Evolutionary conservation across 2,797 vertebrate species (phyloP).

Genomic region (Melanotaenia pygmaea): DNA sequence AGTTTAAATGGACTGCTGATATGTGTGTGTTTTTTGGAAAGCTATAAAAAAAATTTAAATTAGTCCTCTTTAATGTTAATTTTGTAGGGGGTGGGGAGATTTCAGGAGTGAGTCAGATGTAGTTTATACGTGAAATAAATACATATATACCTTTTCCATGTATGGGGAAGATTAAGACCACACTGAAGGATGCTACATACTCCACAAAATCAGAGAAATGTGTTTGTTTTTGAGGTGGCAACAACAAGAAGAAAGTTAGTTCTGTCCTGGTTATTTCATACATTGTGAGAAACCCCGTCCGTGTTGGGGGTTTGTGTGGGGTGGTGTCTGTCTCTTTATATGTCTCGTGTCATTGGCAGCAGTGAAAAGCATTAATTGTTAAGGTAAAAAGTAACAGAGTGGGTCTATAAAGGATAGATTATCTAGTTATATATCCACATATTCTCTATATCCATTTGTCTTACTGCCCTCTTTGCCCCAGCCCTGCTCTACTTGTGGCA

Average conservation of each 20-base stretch:
- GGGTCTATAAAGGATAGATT: no score
- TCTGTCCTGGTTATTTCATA: no score
- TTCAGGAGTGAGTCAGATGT: not conserved
- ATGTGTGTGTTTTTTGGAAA: not conserved
- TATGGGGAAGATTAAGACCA: not conserved
- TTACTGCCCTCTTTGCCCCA: slow-evolving; percentile 10
- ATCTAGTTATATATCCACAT: no score
- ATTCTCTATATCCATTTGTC: not conserved
- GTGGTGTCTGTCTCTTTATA: no score
- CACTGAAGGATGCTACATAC: not conserved
- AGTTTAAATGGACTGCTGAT: slow-evolving; percentile 1
- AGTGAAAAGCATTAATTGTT: no score
- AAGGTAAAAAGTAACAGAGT: no score
- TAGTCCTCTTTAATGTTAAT: not conserved
- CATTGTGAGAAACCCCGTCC: no score
- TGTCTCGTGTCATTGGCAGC: no score
- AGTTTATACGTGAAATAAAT: not conserved
- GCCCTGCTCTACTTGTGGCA: slow-evolving; percentile 1
- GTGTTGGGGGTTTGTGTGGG: no score
- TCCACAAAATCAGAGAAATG: no score
- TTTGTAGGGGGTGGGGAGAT: not conserved
- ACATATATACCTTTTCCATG: not conserved
- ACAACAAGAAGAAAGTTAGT: no score
- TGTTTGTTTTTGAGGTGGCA: no score
- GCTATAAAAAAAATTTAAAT: not conserved